Evolutionary conservation across 1,140 invertebrate species (phyloP), one percentile per base, ranked within the genome.

Genomic region (Venturia canescens): DNA sequence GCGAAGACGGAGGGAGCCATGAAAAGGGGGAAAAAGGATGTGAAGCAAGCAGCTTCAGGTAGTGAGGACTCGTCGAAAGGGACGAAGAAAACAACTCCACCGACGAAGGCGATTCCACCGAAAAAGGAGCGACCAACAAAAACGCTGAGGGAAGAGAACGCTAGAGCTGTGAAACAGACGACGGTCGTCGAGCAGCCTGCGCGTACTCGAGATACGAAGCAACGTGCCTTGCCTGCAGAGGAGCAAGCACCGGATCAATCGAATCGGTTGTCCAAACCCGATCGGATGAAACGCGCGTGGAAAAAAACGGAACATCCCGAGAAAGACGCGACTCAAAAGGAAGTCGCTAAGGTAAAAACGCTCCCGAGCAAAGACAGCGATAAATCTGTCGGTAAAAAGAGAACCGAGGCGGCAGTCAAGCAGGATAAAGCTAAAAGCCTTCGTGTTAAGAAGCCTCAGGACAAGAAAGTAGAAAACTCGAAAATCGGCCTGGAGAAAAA

Each of bases 21-120:
- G 7, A 87, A 84, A 79, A 86, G 87, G 23, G 88, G 86, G 7
- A 84, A 84, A 11, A 91, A 90, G 48, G 85, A 82, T 78, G 81
- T 87, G 2, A 26, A 90, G 71, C 84, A 90, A 2, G 89, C 88
- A 79, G 90, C 90, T 80, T 87, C 87, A 21, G 82, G 87, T 29
- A 86, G 84, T n/a, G 69, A 60, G 16, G 69, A 83, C 87, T n/a
- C 87, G 87, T 67, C 89, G 84, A 79, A 86, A 89, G 31, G 81
- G 85, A 48, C 86, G 85, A 83, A 86, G 84, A 44, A 86, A 86
- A 57, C 84, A 88, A 82, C 63, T 86, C 86, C 80, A 86, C 7
- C 75, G 31, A n/a, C 75, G 23, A 77, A 77, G 23, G 44, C n/a
- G 0, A 1, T 3, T 15, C 66, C 57, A 44, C 50, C 34, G 57